A percentile compares a stretch with the other conserved stretches of the same genome.
phyloP scores from a whole-genome alignment of 1,140 invertebrate species.

The Drosophila sulfurigaster region DNA sequence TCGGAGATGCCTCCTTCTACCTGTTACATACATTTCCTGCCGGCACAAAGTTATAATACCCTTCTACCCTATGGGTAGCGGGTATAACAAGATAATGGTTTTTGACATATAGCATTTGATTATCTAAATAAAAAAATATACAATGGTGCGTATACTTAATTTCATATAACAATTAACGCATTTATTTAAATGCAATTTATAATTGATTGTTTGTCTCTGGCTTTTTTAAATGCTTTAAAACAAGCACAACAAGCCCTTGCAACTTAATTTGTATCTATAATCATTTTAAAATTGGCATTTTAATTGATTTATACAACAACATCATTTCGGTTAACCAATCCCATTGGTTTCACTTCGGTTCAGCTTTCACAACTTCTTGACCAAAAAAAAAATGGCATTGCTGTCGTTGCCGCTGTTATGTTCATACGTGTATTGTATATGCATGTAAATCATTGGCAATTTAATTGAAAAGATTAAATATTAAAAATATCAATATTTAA shows the following conservation, averaged over 20 bases:
- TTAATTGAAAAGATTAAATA: slow-evolving; percentile 83
- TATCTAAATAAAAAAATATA: no score
- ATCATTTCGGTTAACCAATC: slow-evolving; percentile 59
- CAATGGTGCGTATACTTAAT: no score
- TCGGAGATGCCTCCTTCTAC: no score
- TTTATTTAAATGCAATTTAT: slow-evolving; percentile 2
- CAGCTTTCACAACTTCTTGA: slow-evolving; percentile 47
- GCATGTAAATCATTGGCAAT: slow-evolving; percentile 68
- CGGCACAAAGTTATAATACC: no score
- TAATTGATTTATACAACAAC: slow-evolving; percentile 75
- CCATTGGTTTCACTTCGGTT: slow-evolving; percentile 49
- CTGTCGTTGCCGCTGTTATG: background rate
- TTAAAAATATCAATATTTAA: slow-evolving; percentile 79
- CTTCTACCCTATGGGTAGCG: no score
- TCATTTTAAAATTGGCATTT: slow-evolving; percentile 73
- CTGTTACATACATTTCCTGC: no score
- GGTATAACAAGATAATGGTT: no score
- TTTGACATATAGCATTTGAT: no score
- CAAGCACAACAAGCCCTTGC: slow-evolving; percentile 5
- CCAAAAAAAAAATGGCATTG: slow-evolving; percentile 38
- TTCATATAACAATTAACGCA: background rate
- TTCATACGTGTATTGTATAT: background rate
- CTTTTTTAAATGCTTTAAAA: background rate
- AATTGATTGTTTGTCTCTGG: background rate
- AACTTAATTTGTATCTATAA: slow-evolving; percentile 73